Percentiles rank a stretch among this genome's conserved stretches.
phyloP scores from a whole-genome alignment of 2,888 invertebrate genomes.

The Leptinotarsa rubiginosa region DNA sequence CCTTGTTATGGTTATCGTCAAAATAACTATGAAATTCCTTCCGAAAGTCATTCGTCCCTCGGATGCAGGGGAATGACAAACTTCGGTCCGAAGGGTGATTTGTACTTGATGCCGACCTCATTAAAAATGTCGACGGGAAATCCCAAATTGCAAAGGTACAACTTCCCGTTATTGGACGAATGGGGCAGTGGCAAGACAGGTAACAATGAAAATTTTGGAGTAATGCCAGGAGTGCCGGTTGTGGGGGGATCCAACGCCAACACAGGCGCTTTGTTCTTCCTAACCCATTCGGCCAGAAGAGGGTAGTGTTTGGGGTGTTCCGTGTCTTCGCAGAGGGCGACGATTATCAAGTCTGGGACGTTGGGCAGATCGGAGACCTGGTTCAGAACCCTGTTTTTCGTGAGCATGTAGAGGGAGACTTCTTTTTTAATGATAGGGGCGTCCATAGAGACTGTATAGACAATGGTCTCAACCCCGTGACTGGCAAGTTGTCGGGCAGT shows the following conservation, averaged over 20 bases:
- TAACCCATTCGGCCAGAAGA: conserved; percentile 76
- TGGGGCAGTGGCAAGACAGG: conserved; percentile 78
- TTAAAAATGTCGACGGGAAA: conserved; percentile 82
- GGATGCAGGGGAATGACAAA: conserved; percentile 81
- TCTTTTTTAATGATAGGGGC: conserved; percentile 71
- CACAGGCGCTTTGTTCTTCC: conserved; percentile 77
- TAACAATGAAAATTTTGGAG: conserved; percentile 76
- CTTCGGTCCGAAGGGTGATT: conserved; percentile 87
- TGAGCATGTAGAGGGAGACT: conserved; percentile 75
- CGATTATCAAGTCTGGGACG: conserved; percentile 70
- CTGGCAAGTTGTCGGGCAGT: conserved; percentile 84
- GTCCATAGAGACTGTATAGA: conserved; percentile 62
- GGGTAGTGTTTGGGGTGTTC: conserved; percentile 66
- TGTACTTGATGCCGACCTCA: conserved; percentile 81
- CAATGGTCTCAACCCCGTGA: conserved; percentile 81
- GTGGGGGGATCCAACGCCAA: conserved; percentile 83
- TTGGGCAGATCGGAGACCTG: conserved; percentile 68
- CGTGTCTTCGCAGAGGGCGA: conserved; percentile 69
- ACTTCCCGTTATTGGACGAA: conserved; percentile 74
- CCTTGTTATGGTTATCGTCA: neutral
- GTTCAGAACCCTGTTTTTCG: conserved; percentile 71
- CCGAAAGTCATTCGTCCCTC: conserved; percentile 42
- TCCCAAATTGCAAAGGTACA: conserved; percentile 88
- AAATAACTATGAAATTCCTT: neutral
- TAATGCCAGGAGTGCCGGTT: conserved; percentile 72